Conservation (phyloP, 2,113 vertebrate species). For the Sorex araneus region DNA sequence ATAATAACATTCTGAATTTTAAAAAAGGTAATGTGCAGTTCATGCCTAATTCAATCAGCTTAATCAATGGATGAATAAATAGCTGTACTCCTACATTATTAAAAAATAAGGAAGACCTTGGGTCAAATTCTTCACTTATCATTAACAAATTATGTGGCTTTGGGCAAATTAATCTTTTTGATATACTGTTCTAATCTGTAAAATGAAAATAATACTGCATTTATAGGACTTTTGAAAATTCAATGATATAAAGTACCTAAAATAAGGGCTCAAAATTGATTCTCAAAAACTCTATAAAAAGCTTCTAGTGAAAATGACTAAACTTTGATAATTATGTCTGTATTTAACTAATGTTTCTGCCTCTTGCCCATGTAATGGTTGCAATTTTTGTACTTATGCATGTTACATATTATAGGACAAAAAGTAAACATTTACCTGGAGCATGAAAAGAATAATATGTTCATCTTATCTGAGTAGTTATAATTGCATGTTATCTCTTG, state of each 20-base stretch:
- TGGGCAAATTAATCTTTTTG: constrained; percentile 51
- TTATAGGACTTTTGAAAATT: constrained; percentile 41
- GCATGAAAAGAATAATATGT: constrained; percentile 14
- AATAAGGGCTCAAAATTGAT: constrained; percentile 38
- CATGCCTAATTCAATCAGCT: too few species aligned
- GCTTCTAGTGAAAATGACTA: constrained; percentile 3
- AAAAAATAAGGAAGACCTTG: neutral
- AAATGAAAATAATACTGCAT: constrained; percentile 29
- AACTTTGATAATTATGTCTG: constrained; percentile 33
- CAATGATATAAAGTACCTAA: constrained; percentile 1
- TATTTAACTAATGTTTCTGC: constrained; percentile 56
- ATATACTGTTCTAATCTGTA: constrained; percentile 45
- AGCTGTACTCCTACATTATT: too few species aligned
- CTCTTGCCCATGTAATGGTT: constrained; percentile 33
- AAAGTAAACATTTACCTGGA: constrained; percentile 35
- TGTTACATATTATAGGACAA: constrained; percentile 39
- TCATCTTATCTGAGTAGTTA: constrained; percentile 48
- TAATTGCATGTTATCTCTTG: constrained; percentile 41
- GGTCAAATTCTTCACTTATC: constrained; percentile 5
- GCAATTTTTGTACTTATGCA: neutral
- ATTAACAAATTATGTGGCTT: constrained; percentile 11
- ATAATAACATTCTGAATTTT: too few species aligned
- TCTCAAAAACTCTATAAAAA: constrained; percentile 50
- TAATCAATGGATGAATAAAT: too few species aligned
- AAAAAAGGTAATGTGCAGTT: too few species aligned